Percentiles rank a stretch among this genome's conserved stretches.
These are phyloP conservation scores for Acrocephalus kingi DNA, from an alignment of 2,113 vertebrate genomes.

Conservation along the genomic window DNA sequence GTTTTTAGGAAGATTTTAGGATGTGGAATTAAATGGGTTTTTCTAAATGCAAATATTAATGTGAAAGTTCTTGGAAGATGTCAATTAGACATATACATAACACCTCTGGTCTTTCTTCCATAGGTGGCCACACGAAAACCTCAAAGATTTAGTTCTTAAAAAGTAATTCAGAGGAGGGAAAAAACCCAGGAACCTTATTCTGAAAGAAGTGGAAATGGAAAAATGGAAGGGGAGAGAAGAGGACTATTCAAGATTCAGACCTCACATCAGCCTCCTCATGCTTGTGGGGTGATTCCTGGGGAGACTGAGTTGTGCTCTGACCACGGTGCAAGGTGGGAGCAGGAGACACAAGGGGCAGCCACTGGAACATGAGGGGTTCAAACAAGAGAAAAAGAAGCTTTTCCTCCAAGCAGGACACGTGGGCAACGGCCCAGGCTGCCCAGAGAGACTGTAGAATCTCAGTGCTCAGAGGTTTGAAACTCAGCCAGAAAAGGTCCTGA, in stretches of 20 bases:
- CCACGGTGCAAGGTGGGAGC: background rate
- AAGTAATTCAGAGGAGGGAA: background rate
- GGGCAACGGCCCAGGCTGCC: background rate
- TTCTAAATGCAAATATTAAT: background rate
- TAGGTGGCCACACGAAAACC: background rate
- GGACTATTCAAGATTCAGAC: background rate
- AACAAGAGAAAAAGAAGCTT: background rate
- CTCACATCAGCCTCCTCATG: background rate
- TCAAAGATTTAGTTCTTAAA: background rate
- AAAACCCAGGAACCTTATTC: too few relatives aligned
- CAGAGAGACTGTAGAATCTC: background rate
- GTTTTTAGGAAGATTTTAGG: background rate
- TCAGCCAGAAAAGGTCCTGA: background rate
- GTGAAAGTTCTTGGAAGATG: background rate
- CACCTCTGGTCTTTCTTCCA: background rate
- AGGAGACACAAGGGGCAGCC: background rate
- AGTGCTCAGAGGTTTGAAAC: background rate
- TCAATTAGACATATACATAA: background rate
- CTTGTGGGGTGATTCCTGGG: rapidly evolving
- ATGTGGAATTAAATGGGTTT: background rate
- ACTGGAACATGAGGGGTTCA: background rate
- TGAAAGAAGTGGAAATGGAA: background rate
- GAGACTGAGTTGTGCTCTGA: background rate
- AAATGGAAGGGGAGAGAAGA: background rate
- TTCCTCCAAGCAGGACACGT: background rate